Percentiles rank a stretch among this genome's conserved stretches.
These are phyloP conservation scores for Mesocricetus auratus DNA, from an alignment of 2,113 vertebrate species.

Conservation along the genomic window DNA sequence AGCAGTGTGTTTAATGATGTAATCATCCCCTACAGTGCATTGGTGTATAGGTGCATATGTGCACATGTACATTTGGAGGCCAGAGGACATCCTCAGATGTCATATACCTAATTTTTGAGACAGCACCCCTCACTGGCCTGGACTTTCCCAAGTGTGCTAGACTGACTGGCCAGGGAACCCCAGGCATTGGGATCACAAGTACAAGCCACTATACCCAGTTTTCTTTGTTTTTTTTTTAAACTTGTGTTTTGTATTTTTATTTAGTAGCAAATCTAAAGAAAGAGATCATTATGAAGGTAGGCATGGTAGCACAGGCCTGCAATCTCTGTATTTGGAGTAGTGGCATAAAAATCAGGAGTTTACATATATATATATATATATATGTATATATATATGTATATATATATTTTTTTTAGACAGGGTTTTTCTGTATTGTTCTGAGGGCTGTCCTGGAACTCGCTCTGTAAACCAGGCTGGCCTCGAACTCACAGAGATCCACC, in stretches of 20 bases:
- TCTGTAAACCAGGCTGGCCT: no score
- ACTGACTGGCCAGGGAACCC: neutral
- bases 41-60: neutral
- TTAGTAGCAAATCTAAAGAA: neutral
- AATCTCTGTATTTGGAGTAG: neutral
- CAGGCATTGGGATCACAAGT: neutral
- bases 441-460: no score
- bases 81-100: neutral
- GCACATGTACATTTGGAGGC: neutral
- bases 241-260: neutral
- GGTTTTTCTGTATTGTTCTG: no score
- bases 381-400: no score
- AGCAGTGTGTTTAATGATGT: neutral
- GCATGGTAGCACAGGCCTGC: neutral
- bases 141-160: neutral
- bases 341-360: neutral
- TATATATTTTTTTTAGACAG: no score
- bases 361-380: no score
- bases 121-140: neutral
- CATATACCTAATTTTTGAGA: neutral
- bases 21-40: neutral
- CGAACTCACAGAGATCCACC: no score
- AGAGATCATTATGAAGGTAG: neutral
- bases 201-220: neutral
- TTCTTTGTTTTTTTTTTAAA: neutral